phyloP scores from a whole-genome alignment of 2,888 invertebrate species.

The Bembecia ichneumoniformis region DNA sequence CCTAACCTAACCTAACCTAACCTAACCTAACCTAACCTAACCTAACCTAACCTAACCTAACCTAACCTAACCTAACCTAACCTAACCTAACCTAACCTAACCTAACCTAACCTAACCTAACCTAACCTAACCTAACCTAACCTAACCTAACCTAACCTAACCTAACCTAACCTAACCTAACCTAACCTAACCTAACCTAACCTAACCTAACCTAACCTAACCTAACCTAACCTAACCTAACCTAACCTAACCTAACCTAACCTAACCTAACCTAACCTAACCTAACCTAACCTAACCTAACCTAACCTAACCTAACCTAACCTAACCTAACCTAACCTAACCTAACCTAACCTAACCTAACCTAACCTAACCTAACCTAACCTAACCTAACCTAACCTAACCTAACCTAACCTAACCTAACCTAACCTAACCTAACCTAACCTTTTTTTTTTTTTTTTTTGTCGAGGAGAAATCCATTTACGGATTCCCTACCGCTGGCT shows the following conservation, averaged over 20 bases:
- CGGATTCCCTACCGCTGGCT: too few species aligned
- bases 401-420: too few species aligned
- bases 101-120: conserved; percentile 10
- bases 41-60: conserved; percentile 8
- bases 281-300: conserved; percentile 10
- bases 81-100: conserved; percentile 9
- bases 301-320: too few species aligned
- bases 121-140: conserved; percentile 11
- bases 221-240: conserved; percentile 11
- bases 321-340: too few species aligned
- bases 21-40: conserved; percentile 12
- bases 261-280: conserved; percentile 12
- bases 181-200: conserved; percentile 11
- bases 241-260: conserved; percentile 13
- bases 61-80: conserved; percentile 10
- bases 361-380: conserved; percentile 12
- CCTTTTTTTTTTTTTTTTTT: not conserved
- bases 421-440: too few species aligned
- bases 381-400: conserved; percentile 11
- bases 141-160: conserved; percentile 6
- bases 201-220: conserved; percentile 11
- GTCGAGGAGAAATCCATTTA: too few species aligned
- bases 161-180: conserved; percentile 7
- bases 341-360: conserved; percentile 6
- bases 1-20: conserved; percentile 11